A percentile compares a stretch with the other conserved stretches of the same genome.
Evolutionary conservation across 2,113 vertebrate species (phyloP).

Genomic region (Datnioides undecimradiatus): DNA sequence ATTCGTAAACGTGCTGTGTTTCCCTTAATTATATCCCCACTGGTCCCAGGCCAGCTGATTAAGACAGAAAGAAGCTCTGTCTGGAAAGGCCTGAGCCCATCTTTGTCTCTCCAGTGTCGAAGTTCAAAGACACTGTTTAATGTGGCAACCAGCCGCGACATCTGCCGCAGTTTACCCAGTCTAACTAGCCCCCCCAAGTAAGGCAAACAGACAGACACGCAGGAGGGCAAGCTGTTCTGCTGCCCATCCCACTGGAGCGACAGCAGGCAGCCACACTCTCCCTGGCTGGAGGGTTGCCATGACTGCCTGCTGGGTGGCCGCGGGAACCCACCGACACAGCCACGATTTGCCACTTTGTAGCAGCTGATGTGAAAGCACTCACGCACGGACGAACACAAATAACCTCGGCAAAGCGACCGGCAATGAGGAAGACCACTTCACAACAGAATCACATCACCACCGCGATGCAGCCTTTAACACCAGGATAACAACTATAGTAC

Average conservation of each 20-base stretch:
- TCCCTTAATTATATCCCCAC: neutral
- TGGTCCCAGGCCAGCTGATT: neutral
- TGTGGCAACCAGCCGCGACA: constrained; percentile 46
- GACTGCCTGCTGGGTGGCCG: constrained; percentile 36
- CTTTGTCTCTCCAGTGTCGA: constrained; percentile 1
- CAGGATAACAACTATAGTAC: too few species aligned
- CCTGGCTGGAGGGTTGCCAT: constrained; percentile 60
- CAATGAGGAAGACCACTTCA: neutral
- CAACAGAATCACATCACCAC: too few species aligned
- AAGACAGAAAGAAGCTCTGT: neutral
- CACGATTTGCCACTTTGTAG: constrained; percentile 17
- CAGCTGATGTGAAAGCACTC: constrained; percentile 9
- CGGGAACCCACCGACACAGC: constrained; percentile 51
- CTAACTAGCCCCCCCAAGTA: constrained; percentile 4
- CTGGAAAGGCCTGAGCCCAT: constrained; percentile 1
- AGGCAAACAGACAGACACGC: constrained; percentile 35
- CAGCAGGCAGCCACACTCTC: constrained; percentile 34
- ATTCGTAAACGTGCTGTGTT: neutral
- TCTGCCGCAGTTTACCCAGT: constrained; percentile 40
- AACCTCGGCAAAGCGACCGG: constrained; percentile 11
- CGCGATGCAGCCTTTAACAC: too few species aligned
- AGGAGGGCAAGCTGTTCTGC: constrained; percentile 12
- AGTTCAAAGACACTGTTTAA: constrained; percentile 43
- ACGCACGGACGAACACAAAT: constrained; percentile 31
- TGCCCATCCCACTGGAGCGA: constrained; percentile 27